phyloP scores from a whole-genome alignment of 1,140 invertebrate species.

The Helicoverpa zea region DNA sequence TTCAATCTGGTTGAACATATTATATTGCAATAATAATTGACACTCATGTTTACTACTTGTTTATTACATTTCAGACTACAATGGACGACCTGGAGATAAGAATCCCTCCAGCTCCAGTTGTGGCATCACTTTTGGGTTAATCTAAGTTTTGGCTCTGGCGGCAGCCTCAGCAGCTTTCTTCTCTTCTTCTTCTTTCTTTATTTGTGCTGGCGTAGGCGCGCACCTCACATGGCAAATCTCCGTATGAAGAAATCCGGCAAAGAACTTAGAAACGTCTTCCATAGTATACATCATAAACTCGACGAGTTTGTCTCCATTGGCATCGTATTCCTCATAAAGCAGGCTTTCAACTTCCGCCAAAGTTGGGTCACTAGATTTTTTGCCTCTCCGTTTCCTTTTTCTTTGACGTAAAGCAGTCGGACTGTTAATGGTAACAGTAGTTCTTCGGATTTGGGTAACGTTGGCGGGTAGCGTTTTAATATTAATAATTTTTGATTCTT shows the following conservation, averaged over 20 bases:
- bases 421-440: constrained; percentile 39
- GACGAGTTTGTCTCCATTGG: constrained; percentile 58
- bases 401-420: neutral
- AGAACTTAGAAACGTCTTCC: constrained; percentile 66
- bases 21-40: neutral
- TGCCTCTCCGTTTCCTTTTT: neutral
- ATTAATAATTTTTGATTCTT: neutral
- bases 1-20: too few species aligned
- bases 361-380: neutral
- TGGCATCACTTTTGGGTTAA: constrained; percentile 65
- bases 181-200: too few species aligned
- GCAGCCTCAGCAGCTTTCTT: too few species aligned
- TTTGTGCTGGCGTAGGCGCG: too few species aligned
- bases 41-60: neutral
- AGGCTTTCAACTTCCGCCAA: constrained; percentile 56
- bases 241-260: constrained; percentile 64
- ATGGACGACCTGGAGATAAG: constrained; percentile 46
- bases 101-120: constrained; percentile 58
- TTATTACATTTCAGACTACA: constrained; percentile 48
- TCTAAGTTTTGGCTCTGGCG: neutral
- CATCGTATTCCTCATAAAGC: constrained; percentile 65
- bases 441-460: neutral
- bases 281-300: constrained; percentile 65
- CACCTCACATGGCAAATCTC: constrained; percentile 65
- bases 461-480: neutral